Percentiles rank a stretch among this genome's conserved stretches.
Evolutionary conservation across 1,140 invertebrate species (phyloP).

Genomic region (Chrysoperla carnea): DNA sequence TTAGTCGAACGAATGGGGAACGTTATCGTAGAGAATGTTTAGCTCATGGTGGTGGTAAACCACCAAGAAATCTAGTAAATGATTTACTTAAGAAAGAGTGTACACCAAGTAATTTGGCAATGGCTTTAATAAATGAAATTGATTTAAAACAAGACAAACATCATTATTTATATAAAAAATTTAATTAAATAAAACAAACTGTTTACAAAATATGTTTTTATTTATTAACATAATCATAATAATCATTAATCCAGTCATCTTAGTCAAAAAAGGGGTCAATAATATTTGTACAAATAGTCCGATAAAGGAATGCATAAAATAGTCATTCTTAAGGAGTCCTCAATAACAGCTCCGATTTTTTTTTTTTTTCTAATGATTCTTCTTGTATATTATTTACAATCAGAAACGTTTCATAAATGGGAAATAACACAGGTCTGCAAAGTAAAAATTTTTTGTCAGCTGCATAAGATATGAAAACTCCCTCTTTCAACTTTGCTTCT

Average conservation of each 20-base stretch:
- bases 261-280: too few relatives aligned
- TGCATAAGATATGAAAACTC: too few relatives aligned
- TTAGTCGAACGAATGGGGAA: constrained; percentile 57
- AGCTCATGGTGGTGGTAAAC: constrained; percentile 75
- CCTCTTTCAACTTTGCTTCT: too few relatives aligned
- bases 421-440: too few relatives aligned
- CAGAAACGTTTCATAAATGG: too few relatives aligned
- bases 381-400: too few relatives aligned
- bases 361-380: too few relatives aligned
- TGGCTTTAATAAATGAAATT: constrained; percentile 36
- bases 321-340: too few relatives aligned
- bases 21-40: constrained; percentile 61
- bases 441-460: too few relatives aligned
- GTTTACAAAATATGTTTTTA: not conserved
- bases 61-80: constrained; percentile 48
- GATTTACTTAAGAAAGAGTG: constrained; percentile 53
- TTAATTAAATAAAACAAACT: constrained; percentile 8
- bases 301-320: too few relatives aligned
- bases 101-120: constrained; percentile 35
- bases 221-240: constrained; percentile 1
- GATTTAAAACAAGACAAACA: constrained; percentile 21
- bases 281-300: too few relatives aligned
- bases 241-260: constrained; percentile 3
- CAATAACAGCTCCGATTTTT: too few relatives aligned
- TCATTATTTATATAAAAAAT: constrained; percentile 5